Evolutionary conservation across 2,797 vertebrate species (phyloP), one percentile per base, ranked within the genome.

Genomic region (Sebastes elongatus): DNA sequence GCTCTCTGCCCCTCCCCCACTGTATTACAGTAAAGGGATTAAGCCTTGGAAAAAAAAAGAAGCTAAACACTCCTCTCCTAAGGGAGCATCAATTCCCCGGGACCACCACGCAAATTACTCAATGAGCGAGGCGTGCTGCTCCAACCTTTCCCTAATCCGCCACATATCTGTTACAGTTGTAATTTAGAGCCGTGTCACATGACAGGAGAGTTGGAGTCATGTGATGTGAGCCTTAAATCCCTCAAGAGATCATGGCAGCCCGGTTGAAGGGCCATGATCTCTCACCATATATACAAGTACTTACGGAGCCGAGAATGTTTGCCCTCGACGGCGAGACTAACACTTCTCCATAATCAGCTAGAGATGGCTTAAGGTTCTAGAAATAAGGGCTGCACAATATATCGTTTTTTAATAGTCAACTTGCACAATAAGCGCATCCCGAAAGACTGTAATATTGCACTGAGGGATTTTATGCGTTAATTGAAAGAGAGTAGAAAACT

Each of bases 91-190:
- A 49, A 49, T 83, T 82, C 52, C 69, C 61, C 22, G 7, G 61
- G 71, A 66, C 38, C 52, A 53, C 66, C 61, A 73, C 59, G 49
- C 67, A 67, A 83, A 77, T 82, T 71, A 85, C 78, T 88, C 82
- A 85, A 75, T 85, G 81, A 82, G 74, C n/a, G 42, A 73, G 23
- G 28, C 76, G 2, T 81, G 75, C 66, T 61, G 74, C 81, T 88
- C 14, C 14, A 80, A 87, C 74, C 27, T 82, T 88, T 67, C 74
- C 66, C 63, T 94, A 92, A 94, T 94, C 92, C 75, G 3, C 55
- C 78, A 62, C 86, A 86, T 91, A 92, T 93, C 92, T 93, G 93
- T 86, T 84, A 76, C 75, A 79, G 77, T 67, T 90, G 88, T 92
- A 88, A 88, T 92, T 90, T 83, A 83, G 75, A 91, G 53, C 73